These are phyloP conservation scores for Ciona savignyi DNA, from an alignment of 23 tunicate species.

Conservation along the genomic window DNA sequence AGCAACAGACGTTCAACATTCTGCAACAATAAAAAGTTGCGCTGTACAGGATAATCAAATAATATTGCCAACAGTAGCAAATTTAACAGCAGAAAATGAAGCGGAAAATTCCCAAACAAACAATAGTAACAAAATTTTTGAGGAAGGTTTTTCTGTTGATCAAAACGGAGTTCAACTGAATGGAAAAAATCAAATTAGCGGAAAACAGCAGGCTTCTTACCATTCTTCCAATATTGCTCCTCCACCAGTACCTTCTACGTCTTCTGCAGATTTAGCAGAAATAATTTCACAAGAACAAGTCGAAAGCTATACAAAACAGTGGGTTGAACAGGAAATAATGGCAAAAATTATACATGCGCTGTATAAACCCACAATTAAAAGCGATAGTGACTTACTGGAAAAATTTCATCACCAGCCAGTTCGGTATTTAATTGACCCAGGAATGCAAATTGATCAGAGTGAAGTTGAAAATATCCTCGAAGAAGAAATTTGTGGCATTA, in stretches of 20 bases:
- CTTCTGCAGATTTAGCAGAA: background rate
- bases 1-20: background rate
- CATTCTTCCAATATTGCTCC: background rate
- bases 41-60: background rate
- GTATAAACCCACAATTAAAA: background rate
- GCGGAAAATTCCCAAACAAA: background rate
- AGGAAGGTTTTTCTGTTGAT: background rate
- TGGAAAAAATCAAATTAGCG: background rate
- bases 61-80: background rate
- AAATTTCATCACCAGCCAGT: constrained; percentile 2
- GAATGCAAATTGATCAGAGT: background rate
- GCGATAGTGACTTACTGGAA: background rate
- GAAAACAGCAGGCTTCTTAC: background rate
- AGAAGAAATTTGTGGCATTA: background rate
- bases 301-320: background rate
- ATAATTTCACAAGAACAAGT: background rate
- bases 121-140: background rate
- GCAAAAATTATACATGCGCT: constrained; percentile 36
- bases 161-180: background rate
- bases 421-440: background rate
- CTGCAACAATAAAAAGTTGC: background rate
- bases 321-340: constrained; percentile 82
- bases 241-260: background rate
- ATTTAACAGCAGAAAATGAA: no score
- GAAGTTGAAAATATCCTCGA: background rate